phyloP scores from a whole-genome alignment of 2,113 vertebrate genomes.

The Petaurus breviceps region DNA sequence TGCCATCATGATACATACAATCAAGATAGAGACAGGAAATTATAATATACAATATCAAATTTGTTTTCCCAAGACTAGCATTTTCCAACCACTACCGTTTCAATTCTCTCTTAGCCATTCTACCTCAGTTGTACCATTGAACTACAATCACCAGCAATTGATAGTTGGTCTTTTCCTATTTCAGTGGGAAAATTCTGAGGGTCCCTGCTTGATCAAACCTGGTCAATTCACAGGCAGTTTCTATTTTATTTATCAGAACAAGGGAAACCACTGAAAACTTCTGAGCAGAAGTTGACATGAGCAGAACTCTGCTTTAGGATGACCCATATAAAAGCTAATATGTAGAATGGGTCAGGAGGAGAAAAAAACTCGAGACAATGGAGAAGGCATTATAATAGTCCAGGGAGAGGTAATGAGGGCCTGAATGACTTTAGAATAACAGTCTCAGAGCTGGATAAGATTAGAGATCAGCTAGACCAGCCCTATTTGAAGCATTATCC shows the following conservation, averaged over 20 bases:
- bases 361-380: background rate
- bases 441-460: too few relatives aligned
- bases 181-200: background rate
- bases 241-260: background rate
- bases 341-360: background rate
- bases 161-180: background rate
- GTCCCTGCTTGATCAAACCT: background rate
- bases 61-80: background rate
- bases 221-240: background rate
- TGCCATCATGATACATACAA: background rate
- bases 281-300: slow-evolving; percentile 8
- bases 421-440: too few relatives aligned
- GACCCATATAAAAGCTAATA: background rate
- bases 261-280: background rate
- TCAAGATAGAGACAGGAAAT: too few relatives aligned
- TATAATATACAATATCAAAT: too few relatives aligned
- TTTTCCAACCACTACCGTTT: background rate
- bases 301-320: background rate
- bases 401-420: too few relatives aligned
- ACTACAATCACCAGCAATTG: background rate
- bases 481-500: too few relatives aligned
- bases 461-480: too few relatives aligned
- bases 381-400: too few relatives aligned
- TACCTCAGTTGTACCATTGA: background rate
- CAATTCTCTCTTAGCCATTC: background rate